Percentiles rank a stretch among this genome's conserved stretches.
These are phyloP conservation scores for Oscheius sp. DNA, from an alignment of 2,888 invertebrate species.

Conservation along the genomic window DNA sequence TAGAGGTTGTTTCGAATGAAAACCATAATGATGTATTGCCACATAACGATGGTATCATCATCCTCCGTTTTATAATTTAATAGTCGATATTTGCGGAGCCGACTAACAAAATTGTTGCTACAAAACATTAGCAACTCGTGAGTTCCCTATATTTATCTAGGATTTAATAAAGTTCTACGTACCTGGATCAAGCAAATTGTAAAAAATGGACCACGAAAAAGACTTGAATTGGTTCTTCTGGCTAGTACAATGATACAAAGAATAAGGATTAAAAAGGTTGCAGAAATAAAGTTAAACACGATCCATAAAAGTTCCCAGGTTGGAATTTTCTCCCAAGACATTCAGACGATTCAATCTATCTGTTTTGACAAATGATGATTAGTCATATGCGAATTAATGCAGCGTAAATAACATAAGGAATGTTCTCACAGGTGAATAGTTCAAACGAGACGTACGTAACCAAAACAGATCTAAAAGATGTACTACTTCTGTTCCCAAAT, in stretches of 20 bases:
- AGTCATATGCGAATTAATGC: too few relatives aligned
- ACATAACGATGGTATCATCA: not conserved
- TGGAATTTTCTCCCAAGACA: not conserved
- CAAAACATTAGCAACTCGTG: not conserved
- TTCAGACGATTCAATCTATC: too few relatives aligned
- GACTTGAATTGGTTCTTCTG: not conserved
- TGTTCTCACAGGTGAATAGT: too few relatives aligned
- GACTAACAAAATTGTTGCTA: not conserved
- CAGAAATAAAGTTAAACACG: not conserved
- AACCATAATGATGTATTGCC: not conserved
- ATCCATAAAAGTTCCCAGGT: slow-evolving; percentile 1
- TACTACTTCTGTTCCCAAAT: too few relatives aligned
- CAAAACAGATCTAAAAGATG: too few relatives aligned
- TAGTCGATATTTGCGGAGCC: not conserved
- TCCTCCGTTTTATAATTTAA: not conserved
- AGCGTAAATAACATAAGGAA: too few relatives aligned
- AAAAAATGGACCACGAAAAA: slow-evolving; percentile 2
- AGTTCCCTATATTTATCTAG: not conserved
- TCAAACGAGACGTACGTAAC: too few relatives aligned
- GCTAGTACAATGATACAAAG: not conserved
- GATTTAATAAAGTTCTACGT: not conserved
- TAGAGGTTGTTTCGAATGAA: not conserved
- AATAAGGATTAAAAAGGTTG: not conserved
- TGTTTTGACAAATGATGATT: too few relatives aligned
- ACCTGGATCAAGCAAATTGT: not conserved